phyloP scores from a whole-genome alignment of 1,140 invertebrate genomes.

The Pinna nobilis region DNA sequence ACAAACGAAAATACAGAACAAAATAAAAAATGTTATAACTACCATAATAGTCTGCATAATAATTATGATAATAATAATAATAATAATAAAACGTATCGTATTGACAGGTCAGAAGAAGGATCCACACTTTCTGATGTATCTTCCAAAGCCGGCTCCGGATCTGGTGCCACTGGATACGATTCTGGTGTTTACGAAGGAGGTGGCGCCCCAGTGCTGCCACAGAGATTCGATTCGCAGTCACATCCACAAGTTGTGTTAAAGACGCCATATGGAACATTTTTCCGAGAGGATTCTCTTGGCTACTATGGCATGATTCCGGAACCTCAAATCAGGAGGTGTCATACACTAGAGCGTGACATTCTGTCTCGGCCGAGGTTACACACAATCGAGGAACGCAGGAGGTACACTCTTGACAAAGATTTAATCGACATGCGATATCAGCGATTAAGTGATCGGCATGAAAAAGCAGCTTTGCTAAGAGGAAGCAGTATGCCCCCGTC shows the following conservation, averaged over 20 bases:
- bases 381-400: conserved; percentile 65
- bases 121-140: conserved; percentile 46
- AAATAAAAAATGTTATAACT: no score
- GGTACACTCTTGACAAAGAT: conserved; percentile 65
- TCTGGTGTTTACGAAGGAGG: conserved; percentile 40
- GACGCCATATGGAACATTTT: conserved; percentile 71
- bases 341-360: conserved; percentile 68
- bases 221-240: conserved; percentile 47
- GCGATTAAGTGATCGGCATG: conserved; percentile 63
- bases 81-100: no score
- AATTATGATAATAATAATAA: no score
- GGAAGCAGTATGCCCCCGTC: conserved; percentile 66
- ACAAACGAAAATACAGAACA: no score
- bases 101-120: conserved; percentile 49
- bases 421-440: conserved; percentile 67
- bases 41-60: no score
- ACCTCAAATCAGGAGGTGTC: conserved; percentile 63
- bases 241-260: conserved; percentile 65
- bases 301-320: conserved; percentile 66
- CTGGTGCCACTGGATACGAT: conserved; percentile 46
- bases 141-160: conserved; percentile 42
- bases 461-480: conserved; percentile 53
- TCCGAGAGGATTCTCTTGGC: conserved; percentile 63
- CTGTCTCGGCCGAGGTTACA: conserved; percentile 60
- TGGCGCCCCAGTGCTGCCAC: conserved; percentile 38